These are phyloP conservation scores for Platichthys flesus DNA, from an alignment of 2,113 vertebrate genomes.

Conservation along the genomic window DNA sequence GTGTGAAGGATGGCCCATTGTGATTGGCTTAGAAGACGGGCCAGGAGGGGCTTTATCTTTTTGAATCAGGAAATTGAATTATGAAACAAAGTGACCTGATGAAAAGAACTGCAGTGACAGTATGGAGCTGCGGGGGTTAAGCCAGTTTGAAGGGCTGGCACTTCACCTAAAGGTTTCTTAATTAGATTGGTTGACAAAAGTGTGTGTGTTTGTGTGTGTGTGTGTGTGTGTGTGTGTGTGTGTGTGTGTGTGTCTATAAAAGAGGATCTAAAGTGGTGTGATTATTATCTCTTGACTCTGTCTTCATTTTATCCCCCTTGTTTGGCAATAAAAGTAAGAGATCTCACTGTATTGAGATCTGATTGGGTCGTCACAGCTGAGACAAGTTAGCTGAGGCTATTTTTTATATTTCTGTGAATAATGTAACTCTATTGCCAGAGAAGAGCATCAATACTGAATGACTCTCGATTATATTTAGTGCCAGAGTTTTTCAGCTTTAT, in stretches of 20 bases:
- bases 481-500: not conserved
- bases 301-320: constrained; percentile 31
- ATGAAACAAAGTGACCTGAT: constrained; percentile 59
- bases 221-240: constrained; percentile 10
- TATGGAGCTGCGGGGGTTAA: constrained; percentile 59
- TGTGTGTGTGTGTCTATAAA: constrained; percentile 4
- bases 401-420: not conserved
- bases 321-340: constrained; percentile 5
- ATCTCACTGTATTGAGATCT: not conserved
- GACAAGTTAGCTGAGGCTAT: not conserved
- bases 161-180: constrained; percentile 69
- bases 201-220: constrained; percentile 7
- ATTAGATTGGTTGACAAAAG: constrained; percentile 65
- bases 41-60: constrained; percentile 38
- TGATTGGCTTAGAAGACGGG: constrained; percentile 37
- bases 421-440: not conserved
- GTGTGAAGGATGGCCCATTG: constrained; percentile 46
- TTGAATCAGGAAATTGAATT: constrained; percentile 63
- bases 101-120: constrained; percentile 47
- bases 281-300: constrained; percentile 45
- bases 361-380: constrained; percentile 18
- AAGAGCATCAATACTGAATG: not conserved
- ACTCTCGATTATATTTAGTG: not conserved
- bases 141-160: constrained; percentile 57
- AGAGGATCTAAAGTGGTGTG: constrained; percentile 18